Evolutionary conservation across 2,113 vertebrate species (phyloP).

Genomic region (Platysteira castanea): DNA sequence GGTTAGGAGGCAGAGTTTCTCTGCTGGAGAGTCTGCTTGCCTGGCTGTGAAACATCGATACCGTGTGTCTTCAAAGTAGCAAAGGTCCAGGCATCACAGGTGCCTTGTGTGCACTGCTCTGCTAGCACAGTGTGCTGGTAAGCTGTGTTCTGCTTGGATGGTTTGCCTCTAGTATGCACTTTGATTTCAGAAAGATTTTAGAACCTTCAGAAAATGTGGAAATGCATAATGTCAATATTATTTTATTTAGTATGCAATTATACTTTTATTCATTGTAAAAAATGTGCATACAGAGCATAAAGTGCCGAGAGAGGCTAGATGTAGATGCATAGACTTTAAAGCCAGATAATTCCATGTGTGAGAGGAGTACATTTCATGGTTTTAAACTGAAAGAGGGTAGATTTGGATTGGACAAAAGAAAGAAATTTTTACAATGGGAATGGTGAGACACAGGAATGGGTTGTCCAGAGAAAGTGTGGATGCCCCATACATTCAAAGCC

Average conservation of each 20-base stretch:
- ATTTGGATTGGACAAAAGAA: not conserved
- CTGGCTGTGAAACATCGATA: accelerated
- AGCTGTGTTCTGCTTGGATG: not conserved
- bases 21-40: not conserved
- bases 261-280: not conserved
- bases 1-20: not conserved
- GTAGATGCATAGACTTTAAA: not conserved
- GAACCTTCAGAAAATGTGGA: not conserved
- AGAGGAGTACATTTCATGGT: not conserved
- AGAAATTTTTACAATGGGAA: not conserved
- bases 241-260: not conserved
- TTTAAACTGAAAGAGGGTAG: not conserved
- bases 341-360: not conserved
- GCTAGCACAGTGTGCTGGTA: not conserved
- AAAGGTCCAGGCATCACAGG: accelerated
- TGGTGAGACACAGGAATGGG: not conserved
- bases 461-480: not conserved
- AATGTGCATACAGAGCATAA: not conserved
- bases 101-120: accelerated
- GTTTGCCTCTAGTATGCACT: not conserved
- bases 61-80: not conserved
- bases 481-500: not conserved
- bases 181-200: not conserved
- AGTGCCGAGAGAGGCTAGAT: not conserved
- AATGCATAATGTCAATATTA: not conserved